phyloP scores from a whole-genome alignment of 2,888 invertebrate species.

The Myopa testacea region DNA sequence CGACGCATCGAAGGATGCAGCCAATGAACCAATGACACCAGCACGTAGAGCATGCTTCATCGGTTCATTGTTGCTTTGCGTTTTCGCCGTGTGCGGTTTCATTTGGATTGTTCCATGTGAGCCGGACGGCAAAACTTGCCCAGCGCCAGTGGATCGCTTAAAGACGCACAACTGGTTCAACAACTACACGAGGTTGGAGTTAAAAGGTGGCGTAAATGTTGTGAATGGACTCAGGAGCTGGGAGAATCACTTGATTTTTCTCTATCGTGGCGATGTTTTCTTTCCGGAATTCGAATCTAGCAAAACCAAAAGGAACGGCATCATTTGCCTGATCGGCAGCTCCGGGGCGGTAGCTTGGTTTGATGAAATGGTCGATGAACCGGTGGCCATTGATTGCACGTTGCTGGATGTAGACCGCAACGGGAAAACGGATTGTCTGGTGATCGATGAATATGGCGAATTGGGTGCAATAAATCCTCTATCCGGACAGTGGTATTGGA shows the following conservation, averaged over 20 bases:
- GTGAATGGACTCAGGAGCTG: slow-evolving; percentile 75
- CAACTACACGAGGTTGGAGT: slow-evolving; percentile 76
- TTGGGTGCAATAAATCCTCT: slow-evolving; percentile 73
- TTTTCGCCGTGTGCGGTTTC: slow-evolving; percentile 79
- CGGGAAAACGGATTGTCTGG: slow-evolving; percentile 79
- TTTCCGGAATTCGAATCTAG: slow-evolving; percentile 70
- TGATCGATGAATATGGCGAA: slow-evolving; percentile 78
- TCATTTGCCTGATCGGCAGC: slow-evolving; percentile 77
- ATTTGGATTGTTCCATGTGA: slow-evolving; percentile 82
- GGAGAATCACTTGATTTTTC: slow-evolving; percentile 79
- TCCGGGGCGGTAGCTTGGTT: slow-evolving; percentile 82
- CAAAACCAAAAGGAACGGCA: slow-evolving; percentile 71
- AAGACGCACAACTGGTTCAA: slow-evolving; percentile 78
- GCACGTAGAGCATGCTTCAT: slow-evolving; percentile 77
- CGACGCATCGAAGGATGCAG: slow-evolving; percentile 68
- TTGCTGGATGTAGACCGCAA: slow-evolving; percentile 80
- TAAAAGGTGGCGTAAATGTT: slow-evolving; percentile 78
- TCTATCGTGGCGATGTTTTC: slow-evolving; percentile 78
- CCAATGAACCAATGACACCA: slow-evolving; percentile 73
- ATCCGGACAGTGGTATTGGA: slow-evolving; percentile 72
- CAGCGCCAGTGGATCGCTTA: slow-evolving; percentile 70
- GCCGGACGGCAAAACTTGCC: slow-evolving; percentile 75
- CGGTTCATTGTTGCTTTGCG: slow-evolving; percentile 77
- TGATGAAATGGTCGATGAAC: slow-evolving; percentile 76
- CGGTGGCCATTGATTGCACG: slow-evolving; percentile 79